Evolutionary conservation across 2,113 vertebrate genomes (phyloP), one percentile per base, ranked within the genome.

Genomic region (Lagopus muta): DNA sequence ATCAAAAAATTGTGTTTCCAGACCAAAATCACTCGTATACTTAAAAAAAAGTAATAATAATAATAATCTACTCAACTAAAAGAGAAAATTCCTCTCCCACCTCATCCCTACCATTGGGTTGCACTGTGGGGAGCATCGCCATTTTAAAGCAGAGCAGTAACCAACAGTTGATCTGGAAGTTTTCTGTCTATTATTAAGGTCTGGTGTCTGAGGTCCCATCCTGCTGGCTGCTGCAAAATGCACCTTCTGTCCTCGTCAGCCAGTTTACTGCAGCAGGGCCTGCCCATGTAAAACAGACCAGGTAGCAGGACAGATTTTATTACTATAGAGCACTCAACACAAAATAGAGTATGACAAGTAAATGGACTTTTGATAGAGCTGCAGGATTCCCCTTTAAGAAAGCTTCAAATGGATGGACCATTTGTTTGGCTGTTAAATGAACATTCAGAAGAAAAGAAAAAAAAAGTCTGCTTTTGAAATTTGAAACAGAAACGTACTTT

Each of bases 1-100:
- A 92, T 89, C 60, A 93, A 93, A 89, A 90, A 75, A 14, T n/a
- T 70, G 3, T 78, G 43, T 76, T 90, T 92, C 92, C 89, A 95
- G 75, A 88, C 57, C 34, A 90, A 86, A 93, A 82, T 73, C 50
- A 80, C 65, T 67, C 2, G 1, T 47, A 55, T 82, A 47, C 24
- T 85, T 80, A n/a, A 42, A 74, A 47, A 73, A 28, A 57, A 22
- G 55, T 80, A 47, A 69, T 18, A 87, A 11, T n/a, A n/a, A n/a
- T 60, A 7, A 11, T 67, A 7, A 55, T 66, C 45, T 77, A 19
- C 74, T 80, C 27, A 85, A 85, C 6, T 55, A 7, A 66, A 82
- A 87, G 42, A 93, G 55, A 79, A 93, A 87, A n/a, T 15, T 91
- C 36, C 30, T 89, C 52, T 89, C 28, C 74, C 82, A 82, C 50